Percentiles rank a stretch among this genome's conserved stretches.
Conservation (phyloP, 2,113 vertebrate species). For the Ceuthmochares aereus region DNA sequence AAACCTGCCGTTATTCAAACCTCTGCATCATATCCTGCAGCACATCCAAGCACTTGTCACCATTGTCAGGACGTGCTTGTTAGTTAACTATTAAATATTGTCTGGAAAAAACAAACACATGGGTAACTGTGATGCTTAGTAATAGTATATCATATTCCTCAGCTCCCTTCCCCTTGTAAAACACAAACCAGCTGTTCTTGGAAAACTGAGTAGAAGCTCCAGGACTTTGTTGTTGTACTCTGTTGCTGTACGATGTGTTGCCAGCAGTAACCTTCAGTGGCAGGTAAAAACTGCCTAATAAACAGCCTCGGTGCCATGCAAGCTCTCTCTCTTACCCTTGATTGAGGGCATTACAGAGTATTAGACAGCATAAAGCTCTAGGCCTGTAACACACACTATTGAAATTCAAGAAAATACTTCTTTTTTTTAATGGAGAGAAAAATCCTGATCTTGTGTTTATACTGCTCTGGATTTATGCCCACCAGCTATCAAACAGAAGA, state of each 20-base stretch:
- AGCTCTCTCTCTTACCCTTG: not conserved
- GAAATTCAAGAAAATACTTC: not conserved
- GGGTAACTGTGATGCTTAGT: not conserved
- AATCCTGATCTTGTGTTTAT: conserved; percentile 14
- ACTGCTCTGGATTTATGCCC: conserved; percentile 36
- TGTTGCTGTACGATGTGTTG: not conserved
- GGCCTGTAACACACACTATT: not conserved
- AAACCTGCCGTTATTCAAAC: not conserved
- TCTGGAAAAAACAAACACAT: not conserved
- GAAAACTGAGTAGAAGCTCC: not conserved
- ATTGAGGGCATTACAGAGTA: not conserved
- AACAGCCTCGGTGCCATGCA: not conserved
- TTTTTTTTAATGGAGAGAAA: conserved; percentile 1
- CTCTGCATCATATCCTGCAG: not conserved
- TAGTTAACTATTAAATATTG: not conserved
- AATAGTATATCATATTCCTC: not conserved
- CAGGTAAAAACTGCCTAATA: not conserved
- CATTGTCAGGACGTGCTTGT: not conserved
- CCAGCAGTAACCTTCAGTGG: not conserved
- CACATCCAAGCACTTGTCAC: not conserved
- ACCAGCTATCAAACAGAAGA: conserved; percentile 49
- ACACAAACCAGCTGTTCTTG: conserved; percentile 7
- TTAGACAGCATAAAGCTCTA: not conserved
- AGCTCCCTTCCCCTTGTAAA: conserved; percentile 11
- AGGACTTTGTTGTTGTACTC: not conserved